A percentile compares a stretch with the other conserved stretches of the same genome.
phyloP scores from a whole-genome alignment of 2,113 vertebrate genomes.

The Rhinogobius similis region DNA sequence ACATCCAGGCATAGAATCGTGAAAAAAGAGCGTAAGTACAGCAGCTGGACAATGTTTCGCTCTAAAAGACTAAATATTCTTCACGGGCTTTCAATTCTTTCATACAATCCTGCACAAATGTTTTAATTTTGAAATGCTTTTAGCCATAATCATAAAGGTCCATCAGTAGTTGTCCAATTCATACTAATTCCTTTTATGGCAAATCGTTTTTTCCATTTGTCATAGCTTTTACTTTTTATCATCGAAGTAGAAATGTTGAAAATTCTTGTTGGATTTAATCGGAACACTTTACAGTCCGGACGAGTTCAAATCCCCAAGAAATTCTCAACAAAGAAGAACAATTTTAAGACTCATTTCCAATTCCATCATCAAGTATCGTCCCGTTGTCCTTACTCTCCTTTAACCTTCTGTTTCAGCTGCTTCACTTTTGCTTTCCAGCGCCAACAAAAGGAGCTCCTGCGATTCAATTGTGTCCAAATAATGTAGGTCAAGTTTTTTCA shows the following conservation, averaged over 20 bases:
- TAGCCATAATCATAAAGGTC: not conserved
- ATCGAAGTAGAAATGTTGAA: not conserved
- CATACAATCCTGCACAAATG: not conserved
- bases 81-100: too few species aligned
- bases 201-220: not conserved
- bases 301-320: not conserved
- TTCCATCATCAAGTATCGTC: not conserved
- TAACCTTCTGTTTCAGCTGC: constrained; percentile 1
- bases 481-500: constrained; percentile 58
- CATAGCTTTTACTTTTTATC: not conserved
- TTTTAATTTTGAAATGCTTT: not conserved
- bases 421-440: constrained; percentile 10
- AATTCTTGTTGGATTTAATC: not conserved
- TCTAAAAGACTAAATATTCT: too few species aligned
- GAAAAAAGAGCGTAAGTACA: too few species aligned
- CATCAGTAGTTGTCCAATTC: not conserved
- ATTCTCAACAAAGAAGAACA: too few species aligned
- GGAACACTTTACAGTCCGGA: not conserved
- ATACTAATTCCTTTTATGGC: not conserved
- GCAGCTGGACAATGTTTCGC: too few species aligned
- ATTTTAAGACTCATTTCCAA: not conserved
- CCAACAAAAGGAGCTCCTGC: constrained; percentile 36
- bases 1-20: too few species aligned
- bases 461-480: constrained; percentile 44
- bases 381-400: not conserved